Percentiles rank a stretch among this genome's conserved stretches.
Evolutionary conservation across 2,797 vertebrate genomes (phyloP).

Genomic region (Notolabrus celidotus): DNA sequence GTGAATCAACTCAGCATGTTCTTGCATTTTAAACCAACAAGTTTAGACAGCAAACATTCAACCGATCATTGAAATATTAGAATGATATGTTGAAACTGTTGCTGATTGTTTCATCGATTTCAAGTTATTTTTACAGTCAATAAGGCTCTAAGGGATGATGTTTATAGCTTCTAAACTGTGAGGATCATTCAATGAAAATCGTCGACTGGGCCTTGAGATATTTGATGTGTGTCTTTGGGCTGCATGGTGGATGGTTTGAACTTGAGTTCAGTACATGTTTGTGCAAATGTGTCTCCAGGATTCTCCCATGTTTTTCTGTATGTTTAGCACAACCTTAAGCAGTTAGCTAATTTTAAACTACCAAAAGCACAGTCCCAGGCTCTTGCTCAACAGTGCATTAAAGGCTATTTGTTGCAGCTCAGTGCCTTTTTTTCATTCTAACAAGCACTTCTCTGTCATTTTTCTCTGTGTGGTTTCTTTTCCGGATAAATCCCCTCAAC

Average conservation of each 20-base stretch:
- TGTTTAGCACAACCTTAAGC: constrained; percentile 30
- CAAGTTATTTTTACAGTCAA: too few relatives aligned
- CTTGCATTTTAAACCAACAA: too few relatives aligned
- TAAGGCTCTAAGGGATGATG: too few relatives aligned
- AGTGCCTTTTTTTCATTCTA: constrained; percentile 63
- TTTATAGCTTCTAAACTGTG: too few relatives aligned
- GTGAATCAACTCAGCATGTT: neutral
- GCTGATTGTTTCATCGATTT: too few relatives aligned
- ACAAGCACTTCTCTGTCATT: constrained; percentile 63
- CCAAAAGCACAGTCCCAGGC: constrained; percentile 38
- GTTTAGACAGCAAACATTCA: too few relatives aligned
- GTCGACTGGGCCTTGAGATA: neutral
- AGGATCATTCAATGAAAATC: too few relatives aligned
- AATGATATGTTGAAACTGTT: too few relatives aligned
- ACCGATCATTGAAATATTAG: too few relatives aligned
- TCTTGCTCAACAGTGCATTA: constrained; percentile 65
- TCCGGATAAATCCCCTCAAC: constrained; percentile 43
- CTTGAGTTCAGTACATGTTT: constrained; percentile 6
- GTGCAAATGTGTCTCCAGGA: constrained; percentile 18
- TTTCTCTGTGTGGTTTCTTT: constrained; percentile 62
- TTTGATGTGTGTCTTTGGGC: neutral
- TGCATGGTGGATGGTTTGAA: constrained; percentile 12
- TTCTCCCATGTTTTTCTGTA: constrained; percentile 20
- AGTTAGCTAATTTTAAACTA: constrained; percentile 48
- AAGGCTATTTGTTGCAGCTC: constrained; percentile 60